Percentiles rank a stretch among this genome's conserved stretches.
These are phyloP conservation scores for Aldabrachelys gigantea DNA, from an alignment of 2,113 vertebrate species.

Conservation along the genomic window DNA sequence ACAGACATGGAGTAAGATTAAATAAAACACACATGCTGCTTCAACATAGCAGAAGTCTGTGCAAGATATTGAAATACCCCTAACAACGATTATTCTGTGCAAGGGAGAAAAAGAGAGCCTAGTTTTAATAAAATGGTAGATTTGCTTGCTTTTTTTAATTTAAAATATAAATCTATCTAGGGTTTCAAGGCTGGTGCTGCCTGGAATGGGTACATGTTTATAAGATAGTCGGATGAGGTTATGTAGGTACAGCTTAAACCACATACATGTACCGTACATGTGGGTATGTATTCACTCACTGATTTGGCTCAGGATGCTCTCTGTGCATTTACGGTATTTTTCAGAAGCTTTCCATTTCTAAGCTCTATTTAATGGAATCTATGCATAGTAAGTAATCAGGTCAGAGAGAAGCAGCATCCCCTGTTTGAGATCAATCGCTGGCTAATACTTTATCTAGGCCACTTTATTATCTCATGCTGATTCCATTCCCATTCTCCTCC, in stretches of 20 bases:
- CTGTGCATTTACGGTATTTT: constrained; percentile 72
- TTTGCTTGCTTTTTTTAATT: rapidly evolving
- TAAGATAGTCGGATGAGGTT: rapidly evolving
- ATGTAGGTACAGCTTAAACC: rapidly evolving
- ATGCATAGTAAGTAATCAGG: constrained; percentile 86
- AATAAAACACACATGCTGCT: rapidly evolving
- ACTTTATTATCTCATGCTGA: constrained; percentile 90
- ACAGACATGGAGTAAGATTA: not conserved
- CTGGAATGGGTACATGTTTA: rapidly evolving
- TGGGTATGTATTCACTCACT: not conserved
- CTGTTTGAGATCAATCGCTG: constrained; percentile 88
- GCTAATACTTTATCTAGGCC: constrained; percentile 88
- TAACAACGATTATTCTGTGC: not conserved
- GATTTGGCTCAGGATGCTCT: not conserved
- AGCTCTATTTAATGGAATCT: constrained; percentile 89
- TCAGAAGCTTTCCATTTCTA: constrained; percentile 77
- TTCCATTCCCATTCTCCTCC: constrained; percentile 81
- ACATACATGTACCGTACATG: rapidly evolving
- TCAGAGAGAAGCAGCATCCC: constrained; percentile 80
- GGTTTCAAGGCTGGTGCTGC: not conserved
- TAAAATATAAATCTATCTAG: rapidly evolving
- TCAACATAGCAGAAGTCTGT: not conserved
- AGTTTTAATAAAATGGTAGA: not conserved
- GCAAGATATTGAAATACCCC: rapidly evolving
- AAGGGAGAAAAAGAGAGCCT: not conserved